Evolutionary conservation across 2,888 invertebrate genomes (phyloP).

Genomic region (Lordiphosa andalusiaca): DNA sequence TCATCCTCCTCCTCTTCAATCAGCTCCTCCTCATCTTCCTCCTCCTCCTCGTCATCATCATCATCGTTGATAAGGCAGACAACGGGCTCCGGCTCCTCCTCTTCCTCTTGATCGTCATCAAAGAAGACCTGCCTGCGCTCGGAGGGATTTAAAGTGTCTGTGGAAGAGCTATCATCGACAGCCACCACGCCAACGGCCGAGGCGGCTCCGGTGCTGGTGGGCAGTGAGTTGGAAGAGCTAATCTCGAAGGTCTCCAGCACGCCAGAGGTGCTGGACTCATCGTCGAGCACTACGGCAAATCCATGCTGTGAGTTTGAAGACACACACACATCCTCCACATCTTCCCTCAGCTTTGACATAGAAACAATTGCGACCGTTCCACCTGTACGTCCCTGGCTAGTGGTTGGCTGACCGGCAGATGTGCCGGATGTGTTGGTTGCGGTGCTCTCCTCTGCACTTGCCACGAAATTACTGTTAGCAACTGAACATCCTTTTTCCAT

Average conservation of each 20-base stretch:
- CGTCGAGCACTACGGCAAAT: conserved; percentile 72
- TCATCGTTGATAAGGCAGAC: conserved; percentile 76
- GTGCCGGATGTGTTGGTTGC: conserved; percentile 10
- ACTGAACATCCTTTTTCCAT: conserved; percentile 79
- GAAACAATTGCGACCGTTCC: conserved; percentile 38
- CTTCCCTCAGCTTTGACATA: conserved; percentile 74
- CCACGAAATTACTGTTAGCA: conserved; percentile 61
- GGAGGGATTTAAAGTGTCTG: conserved; percentile 61
- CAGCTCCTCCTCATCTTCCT: conserved; percentile 26
- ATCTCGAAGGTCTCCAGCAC: conserved; percentile 73
- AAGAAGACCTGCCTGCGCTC: conserved; percentile 48
- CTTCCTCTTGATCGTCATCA: conserved; percentile 48
- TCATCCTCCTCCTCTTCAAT: conserved; percentile 52
- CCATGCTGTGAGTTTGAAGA: conserved; percentile 73
- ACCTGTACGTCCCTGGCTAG: conserved; percentile 38
- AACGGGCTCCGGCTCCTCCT: conserved; percentile 50
- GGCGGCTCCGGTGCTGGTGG: conserved; percentile 49
- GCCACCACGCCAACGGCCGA: conserved; percentile 57
- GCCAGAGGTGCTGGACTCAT: conserved; percentile 73
- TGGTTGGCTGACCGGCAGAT: conserved; percentile 39
- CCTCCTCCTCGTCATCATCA: conserved; percentile 62
- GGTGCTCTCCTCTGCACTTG: conserved; percentile 42
- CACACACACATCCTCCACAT: conserved; percentile 64
- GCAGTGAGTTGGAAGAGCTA: conserved; percentile 75
- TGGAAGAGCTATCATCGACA: conserved; percentile 74